Evolutionary conservation across 2,888 invertebrate species (phyloP), one percentile per base, ranked within the genome.

Genomic region (Heliconius charithonia): DNA sequence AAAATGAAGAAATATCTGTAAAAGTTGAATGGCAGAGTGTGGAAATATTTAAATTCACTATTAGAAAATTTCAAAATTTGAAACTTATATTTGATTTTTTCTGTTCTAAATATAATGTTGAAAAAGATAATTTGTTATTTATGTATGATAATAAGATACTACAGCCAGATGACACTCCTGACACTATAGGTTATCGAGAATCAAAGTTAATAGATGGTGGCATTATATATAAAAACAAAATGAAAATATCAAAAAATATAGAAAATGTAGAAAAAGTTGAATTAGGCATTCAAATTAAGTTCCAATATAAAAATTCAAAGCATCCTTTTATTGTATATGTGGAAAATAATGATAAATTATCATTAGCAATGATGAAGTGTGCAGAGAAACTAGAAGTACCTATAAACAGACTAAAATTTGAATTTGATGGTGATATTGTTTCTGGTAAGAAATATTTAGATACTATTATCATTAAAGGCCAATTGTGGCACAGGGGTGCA

Each of bases 371-470:
- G 94, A 85, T 89, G 59, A 92, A 93, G 81, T 95, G 91, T 86
- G 91, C 95, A 0, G 94, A 95, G 80, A 89, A 93, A 81, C 86
- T 94, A 10, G 92, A 94, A 63, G 82, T 86, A n/a, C 87, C 91
- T 0, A 25, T 95, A 4, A 87, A 89, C 0, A 91, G 88, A 74
- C 84, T 96, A 10, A 92, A 89, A 66, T 96, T 96, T 84, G 89
- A 90, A 80, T 96, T 96, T 86, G 96, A 96, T 85, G 96, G 96
- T 1, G 95, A 96, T 82, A 76, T 86, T n/a, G 84, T 96, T 66
- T 84, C 89, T 83, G 89, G 93, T 89, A 86, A 83, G 62, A 16
- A 25, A n/a, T 73, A 37, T 73, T 62, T 51, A 19, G 37, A 22
- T 22, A 67, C 32, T 37, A 10, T 37, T 37, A 37, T 37, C 10